A percentile compares a stretch with the other conserved stretches of the same genome.
These are phyloP conservation scores for Tenthredo distinguenda DNA, from an alignment of 2,888 invertebrate species.

Conservation along the genomic window DNA sequence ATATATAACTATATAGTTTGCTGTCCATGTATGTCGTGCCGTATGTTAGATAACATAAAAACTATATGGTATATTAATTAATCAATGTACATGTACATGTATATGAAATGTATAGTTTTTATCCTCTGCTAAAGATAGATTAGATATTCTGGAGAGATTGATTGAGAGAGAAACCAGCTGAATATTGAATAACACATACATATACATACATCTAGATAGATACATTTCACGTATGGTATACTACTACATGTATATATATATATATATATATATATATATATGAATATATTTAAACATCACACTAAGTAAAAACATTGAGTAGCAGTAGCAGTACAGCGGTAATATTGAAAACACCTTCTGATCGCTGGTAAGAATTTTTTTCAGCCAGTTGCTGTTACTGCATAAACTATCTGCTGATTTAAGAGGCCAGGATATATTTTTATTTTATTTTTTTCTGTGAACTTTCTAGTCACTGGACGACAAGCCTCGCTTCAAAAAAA, in stretches of 20 bases:
- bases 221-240: conserved; percentile 2
- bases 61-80: not conserved
- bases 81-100: conserved; percentile 8
- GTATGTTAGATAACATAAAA: not conserved
- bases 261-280: no score
- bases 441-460: conserved; percentile 35
- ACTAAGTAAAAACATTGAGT: not conserved
- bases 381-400: not conserved
- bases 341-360: not conserved
- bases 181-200: not conserved
- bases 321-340: not conserved
- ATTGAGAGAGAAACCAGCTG: not conserved
- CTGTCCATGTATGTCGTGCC: conserved; percentile 21
- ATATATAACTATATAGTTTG: not conserved
- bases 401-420: conserved; percentile 5
- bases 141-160: not conserved
- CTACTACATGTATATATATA: not conserved
- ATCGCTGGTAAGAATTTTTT: not conserved
- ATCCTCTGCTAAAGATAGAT: not conserved
- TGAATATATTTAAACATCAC: not conserved
- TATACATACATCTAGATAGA: not conserved
- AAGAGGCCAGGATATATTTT: not conserved
- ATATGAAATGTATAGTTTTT: not conserved
- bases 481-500: conserved; percentile 53
- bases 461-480: conserved; percentile 48